Conservation (phyloP, 2,888 invertebrate genomes). For the Labia minor region DNA sequence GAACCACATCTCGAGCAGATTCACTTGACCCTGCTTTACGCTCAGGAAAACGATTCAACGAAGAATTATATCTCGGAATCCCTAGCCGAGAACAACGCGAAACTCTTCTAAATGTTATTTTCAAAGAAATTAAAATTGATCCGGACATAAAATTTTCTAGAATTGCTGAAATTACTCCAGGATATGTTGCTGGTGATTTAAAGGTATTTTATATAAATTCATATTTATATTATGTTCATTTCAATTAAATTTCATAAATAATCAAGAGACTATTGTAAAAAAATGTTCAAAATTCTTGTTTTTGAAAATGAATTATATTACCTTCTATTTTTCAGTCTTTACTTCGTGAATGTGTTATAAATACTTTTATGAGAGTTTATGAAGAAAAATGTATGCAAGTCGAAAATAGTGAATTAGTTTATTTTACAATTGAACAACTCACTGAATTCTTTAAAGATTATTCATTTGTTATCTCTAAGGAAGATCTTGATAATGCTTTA, state of each 20-base stretch:
- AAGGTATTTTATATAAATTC: constrained; percentile 43
- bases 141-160: constrained; percentile 58
- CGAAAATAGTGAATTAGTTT: too few relatives aligned
- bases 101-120: constrained; percentile 65
- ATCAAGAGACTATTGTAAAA: background rate
- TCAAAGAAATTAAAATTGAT: constrained; percentile 55
- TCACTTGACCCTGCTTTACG: constrained; percentile 84
- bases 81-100: constrained; percentile 73
- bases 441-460: constrained; percentile 43
- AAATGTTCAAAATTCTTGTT: background rate
- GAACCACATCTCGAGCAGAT: constrained; percentile 92
- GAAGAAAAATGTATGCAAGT: too few relatives aligned
- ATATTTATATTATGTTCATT: background rate
- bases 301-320: background rate
- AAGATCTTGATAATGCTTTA: constrained; percentile 67
- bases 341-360: too few relatives aligned
- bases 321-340: background rate
- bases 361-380: too few relatives aligned
- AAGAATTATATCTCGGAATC: constrained; percentile 87
- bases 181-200: constrained; percentile 92
- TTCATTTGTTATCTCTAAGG: constrained; percentile 55
- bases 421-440: background rate
- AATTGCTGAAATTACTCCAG: constrained; percentile 80
- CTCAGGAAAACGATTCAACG: constrained; percentile 84
- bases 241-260: background rate